phyloP scores from a whole-genome alignment of 2,113 vertebrate species.

The Pluvialis apricaria region DNA sequence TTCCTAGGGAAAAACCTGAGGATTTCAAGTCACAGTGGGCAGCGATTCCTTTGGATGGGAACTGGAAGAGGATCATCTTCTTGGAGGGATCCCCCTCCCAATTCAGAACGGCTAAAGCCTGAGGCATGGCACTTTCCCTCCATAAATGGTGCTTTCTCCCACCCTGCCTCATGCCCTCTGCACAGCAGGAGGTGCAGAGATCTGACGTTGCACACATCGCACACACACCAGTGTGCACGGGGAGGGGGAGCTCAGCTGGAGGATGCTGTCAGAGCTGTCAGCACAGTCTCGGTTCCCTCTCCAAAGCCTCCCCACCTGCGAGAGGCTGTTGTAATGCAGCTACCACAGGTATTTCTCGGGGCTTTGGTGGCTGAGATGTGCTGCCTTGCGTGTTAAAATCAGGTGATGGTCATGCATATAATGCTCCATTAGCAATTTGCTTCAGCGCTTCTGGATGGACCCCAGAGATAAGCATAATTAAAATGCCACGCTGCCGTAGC shows the following conservation, averaged over 20 bases:
- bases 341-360: not conserved
- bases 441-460: not conserved
- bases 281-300: not conserved
- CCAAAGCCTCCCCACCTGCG: not conserved
- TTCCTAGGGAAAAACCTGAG: not conserved
- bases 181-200: not conserved
- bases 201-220: not conserved
- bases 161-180: no score
- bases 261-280: not conserved
- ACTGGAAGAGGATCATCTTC: not conserved
- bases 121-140: no score
- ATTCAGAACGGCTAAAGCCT: not conserved
- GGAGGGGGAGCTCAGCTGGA: not conserved
- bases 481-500: not conserved
- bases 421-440: not conserved
- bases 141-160: not conserved
- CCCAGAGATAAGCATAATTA: not conserved
- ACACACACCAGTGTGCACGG: accelerated
- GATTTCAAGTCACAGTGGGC: not conserved
- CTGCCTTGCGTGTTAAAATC: not conserved
- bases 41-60: not conserved
- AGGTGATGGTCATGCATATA: not conserved
- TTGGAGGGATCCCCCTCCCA: not conserved
- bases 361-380: not conserved
- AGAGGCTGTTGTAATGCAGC: not conserved